Evolutionary conservation across 2,113 vertebrate genomes (phyloP).

Genomic region (Psammodynastes pulverulentus): DNA sequence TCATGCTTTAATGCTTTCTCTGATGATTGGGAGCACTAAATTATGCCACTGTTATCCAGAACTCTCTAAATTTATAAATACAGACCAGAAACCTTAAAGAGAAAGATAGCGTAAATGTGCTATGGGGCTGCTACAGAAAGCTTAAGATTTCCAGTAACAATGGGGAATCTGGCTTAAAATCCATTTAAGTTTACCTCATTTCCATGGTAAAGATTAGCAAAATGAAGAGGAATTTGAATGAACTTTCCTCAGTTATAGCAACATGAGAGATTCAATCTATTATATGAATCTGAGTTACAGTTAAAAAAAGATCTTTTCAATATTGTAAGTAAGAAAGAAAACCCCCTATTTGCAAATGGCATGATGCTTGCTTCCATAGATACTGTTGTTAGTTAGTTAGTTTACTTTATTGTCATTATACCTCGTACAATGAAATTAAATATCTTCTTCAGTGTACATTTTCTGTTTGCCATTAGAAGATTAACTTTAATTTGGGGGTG

Average conservation of each 20-base stretch:
- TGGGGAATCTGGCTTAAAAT: constrained; percentile 10
- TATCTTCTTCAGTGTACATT: too few species aligned
- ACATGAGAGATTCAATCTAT: neutral
- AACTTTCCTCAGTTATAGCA: neutral
- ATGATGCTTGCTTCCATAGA: neutral
- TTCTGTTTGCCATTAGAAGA: neutral
- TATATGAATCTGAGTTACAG: neutral
- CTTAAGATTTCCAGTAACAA: constrained; percentile 45
- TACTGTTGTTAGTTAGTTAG: too few species aligned
- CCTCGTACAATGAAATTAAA: too few species aligned
- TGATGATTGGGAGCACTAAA: constrained; percentile 52
- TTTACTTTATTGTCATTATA: too few species aligned
- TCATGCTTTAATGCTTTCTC: constrained; percentile 29
- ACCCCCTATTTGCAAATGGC: neutral
- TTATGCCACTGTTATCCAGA: constrained; percentile 39
- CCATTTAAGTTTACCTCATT: constrained; percentile 18
- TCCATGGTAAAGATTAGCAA: constrained; percentile 22
- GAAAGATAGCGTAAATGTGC: constrained; percentile 41
- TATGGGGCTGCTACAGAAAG: constrained; percentile 47
- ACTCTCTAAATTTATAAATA: constrained; percentile 25
- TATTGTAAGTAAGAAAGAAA: neutral
- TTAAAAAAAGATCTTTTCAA: neutral
- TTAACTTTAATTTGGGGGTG: neutral
- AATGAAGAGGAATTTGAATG: neutral
- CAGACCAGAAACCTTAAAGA: constrained; percentile 44